These are phyloP conservation scores for Chlorops oryzae DNA, from an alignment of 1,140 invertebrate species.

Conservation along the genomic window DNA sequence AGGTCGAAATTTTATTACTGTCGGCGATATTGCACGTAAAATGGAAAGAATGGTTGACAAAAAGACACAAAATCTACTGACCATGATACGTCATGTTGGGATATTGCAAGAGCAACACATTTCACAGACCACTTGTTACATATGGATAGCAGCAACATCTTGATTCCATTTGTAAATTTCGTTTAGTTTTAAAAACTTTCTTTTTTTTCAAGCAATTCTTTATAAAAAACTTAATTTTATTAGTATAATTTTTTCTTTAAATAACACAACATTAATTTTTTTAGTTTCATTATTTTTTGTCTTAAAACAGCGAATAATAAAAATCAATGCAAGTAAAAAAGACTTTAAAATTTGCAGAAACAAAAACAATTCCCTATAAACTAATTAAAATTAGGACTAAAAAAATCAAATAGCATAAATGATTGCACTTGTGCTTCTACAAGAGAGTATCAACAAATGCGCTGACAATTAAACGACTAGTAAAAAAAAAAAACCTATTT, in stretches of 20 bases:
- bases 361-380: no score
- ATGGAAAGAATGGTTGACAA: conserved; percentile 18
- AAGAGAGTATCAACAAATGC: no score
- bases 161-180: not conserved
- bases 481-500: no score
- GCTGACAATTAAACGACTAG: no score
- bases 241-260: not conserved
- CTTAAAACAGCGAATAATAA: no score
- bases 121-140: conserved; percentile 14
- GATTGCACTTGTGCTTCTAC: no score
- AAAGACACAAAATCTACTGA: conserved; percentile 14
- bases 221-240: not conserved
- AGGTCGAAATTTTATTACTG: conserved; percentile 16
- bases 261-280: no score
- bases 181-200: not conserved
- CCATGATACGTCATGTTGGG: conserved; percentile 16
- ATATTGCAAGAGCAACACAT: conserved; percentile 16
- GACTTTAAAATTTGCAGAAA: no score
- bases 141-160: conserved; percentile 11
- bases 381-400: no score
- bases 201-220: not conserved
- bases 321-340: no score
- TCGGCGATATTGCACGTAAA: conserved; percentile 17
- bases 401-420: no score
- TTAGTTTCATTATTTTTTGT: no score